Evolutionary conservation across 23 tunicate species (phyloP), one percentile per base, ranked within the genome.

Genomic region (Trididemnum nubilum): DNA sequence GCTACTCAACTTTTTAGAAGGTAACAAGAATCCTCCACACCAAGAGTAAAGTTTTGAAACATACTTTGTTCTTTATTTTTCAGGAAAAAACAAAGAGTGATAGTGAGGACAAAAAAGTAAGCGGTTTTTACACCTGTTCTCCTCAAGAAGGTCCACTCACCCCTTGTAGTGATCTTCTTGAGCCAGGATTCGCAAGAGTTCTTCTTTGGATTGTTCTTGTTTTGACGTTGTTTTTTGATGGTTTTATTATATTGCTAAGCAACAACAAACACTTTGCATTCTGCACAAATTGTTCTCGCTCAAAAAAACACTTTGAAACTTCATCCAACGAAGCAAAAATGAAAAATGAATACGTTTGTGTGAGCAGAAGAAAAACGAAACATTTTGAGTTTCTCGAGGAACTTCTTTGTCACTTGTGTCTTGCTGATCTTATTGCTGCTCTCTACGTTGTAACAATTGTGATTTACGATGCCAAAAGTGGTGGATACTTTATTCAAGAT

Each of bases 101-200:
- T n/a, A n/a, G n/a, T n/a, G n/a, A n/a, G n/a, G 29, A 61, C 67
- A 61, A 12, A 12, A 61, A 61, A 61, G 26, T 12, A 9, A 15
- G 15, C 9, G 15, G 15, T 3, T 61, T 61, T 22, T 21, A 12
- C 26, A 61, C 67, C 28, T 92, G 97, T 76, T 51, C 37, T 37
- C 97, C 97, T 35, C 78, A 86, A 29, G 82, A 88, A 2, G 84
- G 82, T 5, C 85, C 91, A 21, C 71, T 92, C 35, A 92, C 88
- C 22, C 97, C 97, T 0, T 92, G 97, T 57, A 78, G 33, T 2
- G 75, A 82, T 58, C 92, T 92, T 31, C 78, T 92, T 2, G 85
- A 86, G 22, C 83, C 97, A 2, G 40, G 66, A 24, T 24, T 65
- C 33, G 77, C 75, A 28, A 81, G 91, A 0, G 71, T 78, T 22